A percentile compares a stretch with the other conserved stretches of the same genome.
Conservation (phyloP, 2,888 invertebrate genomes). For the Limenitis camilla region DNA sequence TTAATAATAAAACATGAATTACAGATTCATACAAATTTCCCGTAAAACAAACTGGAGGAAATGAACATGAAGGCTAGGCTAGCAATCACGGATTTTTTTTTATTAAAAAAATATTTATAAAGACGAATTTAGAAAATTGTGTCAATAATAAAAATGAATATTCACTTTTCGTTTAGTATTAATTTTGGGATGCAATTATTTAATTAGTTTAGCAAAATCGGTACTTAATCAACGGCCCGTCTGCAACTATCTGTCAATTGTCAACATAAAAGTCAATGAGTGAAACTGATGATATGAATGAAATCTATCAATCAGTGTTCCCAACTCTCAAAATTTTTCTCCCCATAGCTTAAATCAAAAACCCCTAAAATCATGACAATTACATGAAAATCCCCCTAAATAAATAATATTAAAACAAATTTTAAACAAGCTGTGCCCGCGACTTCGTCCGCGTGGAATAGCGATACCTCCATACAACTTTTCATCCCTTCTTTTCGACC, state of each 20-base stretch:
- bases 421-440: too few relatives aligned
- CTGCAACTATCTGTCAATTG: slow-evolving; percentile 17
- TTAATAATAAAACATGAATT: slow-evolving; percentile 16
- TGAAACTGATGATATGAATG: too few relatives aligned
- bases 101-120: neutral
- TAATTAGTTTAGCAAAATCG: slow-evolving; percentile 5
- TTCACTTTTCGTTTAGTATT: slow-evolving; percentile 5
- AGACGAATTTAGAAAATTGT: neutral
- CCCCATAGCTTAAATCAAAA: too few relatives aligned
- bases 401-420: too few relatives aligned
- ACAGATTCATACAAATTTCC: slow-evolving; percentile 17
- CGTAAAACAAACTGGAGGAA: slow-evolving; percentile 23
- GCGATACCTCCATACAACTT: too few relatives aligned
- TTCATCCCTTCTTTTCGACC: too few relatives aligned
- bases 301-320: too few relatives aligned
- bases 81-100: neutral
- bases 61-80: slow-evolving; percentile 28
- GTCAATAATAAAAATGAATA: slow-evolving; percentile 2
- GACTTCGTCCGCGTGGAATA: too few relatives aligned
- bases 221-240: slow-evolving; percentile 10
- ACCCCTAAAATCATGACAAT: too few relatives aligned
- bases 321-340: too few relatives aligned
- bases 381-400: too few relatives aligned
- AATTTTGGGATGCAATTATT: slow-evolving; percentile 9
- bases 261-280: too few relatives aligned